Evolutionary conservation across 2,797 vertebrate species (phyloP).

Genomic region (Rhinoraja longicauda): DNA sequence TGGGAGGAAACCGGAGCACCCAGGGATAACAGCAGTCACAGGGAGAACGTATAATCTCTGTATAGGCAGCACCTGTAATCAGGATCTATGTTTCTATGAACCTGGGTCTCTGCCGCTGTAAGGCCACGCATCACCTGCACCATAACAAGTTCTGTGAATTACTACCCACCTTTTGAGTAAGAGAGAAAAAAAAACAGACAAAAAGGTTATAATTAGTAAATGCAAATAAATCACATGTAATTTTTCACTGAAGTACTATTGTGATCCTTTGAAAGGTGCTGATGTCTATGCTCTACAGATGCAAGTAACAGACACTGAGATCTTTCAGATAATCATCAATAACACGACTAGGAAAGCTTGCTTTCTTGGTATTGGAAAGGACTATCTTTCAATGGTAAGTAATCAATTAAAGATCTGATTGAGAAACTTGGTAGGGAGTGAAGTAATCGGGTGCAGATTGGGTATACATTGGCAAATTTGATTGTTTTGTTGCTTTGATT

Average conservation of each 20-base stretch:
- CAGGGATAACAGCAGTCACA: too few relatives aligned
- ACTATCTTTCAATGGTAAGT: slow-evolving; percentile 43
- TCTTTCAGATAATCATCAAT: slow-evolving; percentile 42
- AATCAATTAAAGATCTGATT: background rate
- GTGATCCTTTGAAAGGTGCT: slow-evolving; percentile 37
- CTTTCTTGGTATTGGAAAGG: slow-evolving; percentile 41
- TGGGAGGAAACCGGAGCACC: too few relatives aligned
- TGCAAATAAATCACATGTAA: background rate
- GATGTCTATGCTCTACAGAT: slow-evolving; percentile 42
- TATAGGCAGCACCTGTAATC: too few relatives aligned
- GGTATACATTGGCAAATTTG: too few relatives aligned
- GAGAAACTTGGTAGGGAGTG: background rate
- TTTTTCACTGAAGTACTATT: background rate
- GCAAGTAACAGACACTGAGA: slow-evolving; percentile 42
- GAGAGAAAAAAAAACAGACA: background rate
- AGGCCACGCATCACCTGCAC: too few relatives aligned
- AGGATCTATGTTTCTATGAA: too few relatives aligned
- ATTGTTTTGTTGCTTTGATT: background rate
- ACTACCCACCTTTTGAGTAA: background rate
- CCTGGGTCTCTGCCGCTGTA: too few relatives aligned
- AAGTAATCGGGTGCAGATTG: background rate
- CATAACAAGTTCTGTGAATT: background rate
- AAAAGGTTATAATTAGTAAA: background rate
- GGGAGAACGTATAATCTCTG: too few relatives aligned
- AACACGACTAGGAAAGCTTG: slow-evolving; percentile 41